Evolutionary conservation across 2,888 invertebrate genomes (phyloP).

Genomic region (Hirudinaria manillensis): DNA sequence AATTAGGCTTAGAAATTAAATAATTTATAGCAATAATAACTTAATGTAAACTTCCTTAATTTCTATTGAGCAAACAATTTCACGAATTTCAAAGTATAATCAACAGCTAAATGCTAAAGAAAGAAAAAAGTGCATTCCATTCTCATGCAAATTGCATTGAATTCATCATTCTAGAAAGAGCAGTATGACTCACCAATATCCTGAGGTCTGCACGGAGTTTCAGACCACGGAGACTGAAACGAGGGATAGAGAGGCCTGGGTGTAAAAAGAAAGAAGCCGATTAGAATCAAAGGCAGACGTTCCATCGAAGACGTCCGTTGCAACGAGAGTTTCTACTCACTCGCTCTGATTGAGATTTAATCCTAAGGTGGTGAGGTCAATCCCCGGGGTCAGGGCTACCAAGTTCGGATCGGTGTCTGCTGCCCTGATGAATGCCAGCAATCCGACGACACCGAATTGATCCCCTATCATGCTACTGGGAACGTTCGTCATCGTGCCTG

Average conservation of each 20-base stretch:
- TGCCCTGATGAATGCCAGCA: constrained; percentile 93
- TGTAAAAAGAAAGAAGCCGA: constrained; percentile 10
- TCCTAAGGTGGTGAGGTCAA: constrained; percentile 93
- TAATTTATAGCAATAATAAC: no score
- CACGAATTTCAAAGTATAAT: no score
- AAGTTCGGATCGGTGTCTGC: constrained; percentile 94
- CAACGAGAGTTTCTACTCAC: constrained; percentile 49
- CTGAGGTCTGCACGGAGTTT: constrained; percentile 92
- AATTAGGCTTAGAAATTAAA: no score
- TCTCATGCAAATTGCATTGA: no score
- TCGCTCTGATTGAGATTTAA: constrained; percentile 96
- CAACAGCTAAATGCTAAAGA: no score
- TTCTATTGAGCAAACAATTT: no score
- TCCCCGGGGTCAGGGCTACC: constrained; percentile 90
- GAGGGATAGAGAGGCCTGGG: constrained; percentile 78
- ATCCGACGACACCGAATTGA: constrained; percentile 97
- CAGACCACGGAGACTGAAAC: constrained; percentile 98
- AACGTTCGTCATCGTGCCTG: constrained; percentile 94
- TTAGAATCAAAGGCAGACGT: not conserved
- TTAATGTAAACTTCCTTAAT: no score
- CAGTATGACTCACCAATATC: constrained; percentile 64
- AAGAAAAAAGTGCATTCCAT: no score
- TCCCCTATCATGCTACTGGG: constrained; percentile 97
- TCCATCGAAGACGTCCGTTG: no score
- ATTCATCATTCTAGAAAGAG: no score